phyloP scores from a whole-genome alignment of 2,888 invertebrate species.

The Drosophila meridiana region DNA sequence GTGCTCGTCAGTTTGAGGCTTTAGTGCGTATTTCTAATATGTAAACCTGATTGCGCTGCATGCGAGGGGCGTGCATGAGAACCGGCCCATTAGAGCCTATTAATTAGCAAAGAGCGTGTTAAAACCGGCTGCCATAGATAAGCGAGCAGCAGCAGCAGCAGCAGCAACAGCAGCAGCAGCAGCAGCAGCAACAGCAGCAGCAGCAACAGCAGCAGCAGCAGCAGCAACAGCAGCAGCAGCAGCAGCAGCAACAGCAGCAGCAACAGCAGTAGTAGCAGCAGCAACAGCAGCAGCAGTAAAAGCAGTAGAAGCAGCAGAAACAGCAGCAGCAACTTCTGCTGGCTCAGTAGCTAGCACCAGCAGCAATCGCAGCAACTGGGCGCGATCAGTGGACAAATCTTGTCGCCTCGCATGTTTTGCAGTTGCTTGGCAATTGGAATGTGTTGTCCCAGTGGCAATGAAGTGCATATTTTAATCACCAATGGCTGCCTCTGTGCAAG shows the following conservation, averaged over 20 bases:
- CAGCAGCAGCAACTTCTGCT: too few relatives aligned
- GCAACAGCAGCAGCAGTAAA: too few relatives aligned
- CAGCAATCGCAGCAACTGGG: slow-evolving; percentile 32
- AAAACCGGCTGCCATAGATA: slow-evolving; percentile 71
- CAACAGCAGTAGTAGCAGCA: too few relatives aligned
- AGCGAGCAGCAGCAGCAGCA: slow-evolving; percentile 16
- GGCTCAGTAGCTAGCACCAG: too few relatives aligned
- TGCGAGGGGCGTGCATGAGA: slow-evolving; percentile 31
- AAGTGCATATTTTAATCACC: slow-evolving; percentile 80
- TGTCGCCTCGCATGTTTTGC: slow-evolving; percentile 69
- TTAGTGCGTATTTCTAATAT: slow-evolving; percentile 29
- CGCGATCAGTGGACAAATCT: slow-evolving; percentile 61
- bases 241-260: too few relatives aligned
- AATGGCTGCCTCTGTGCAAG: slow-evolving; percentile 79
- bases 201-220: too few relatives aligned
- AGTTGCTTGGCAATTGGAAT: slow-evolving; percentile 36
- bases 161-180: neutral
- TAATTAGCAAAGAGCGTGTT: slow-evolving; percentile 73
- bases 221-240: too few relatives aligned
- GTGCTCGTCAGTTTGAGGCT: slow-evolving; percentile 13
- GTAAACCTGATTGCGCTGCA: slow-evolving; percentile 36
- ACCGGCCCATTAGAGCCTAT: slow-evolving; percentile 66
- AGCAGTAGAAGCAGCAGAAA: too few relatives aligned
- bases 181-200: neutral
- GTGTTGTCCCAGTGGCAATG: slow-evolving; percentile 61